These are phyloP conservation scores for Caenorhabditis doughertyi DNA, from an alignment of 2,888 invertebrate species.

Conservation along the genomic window DNA sequence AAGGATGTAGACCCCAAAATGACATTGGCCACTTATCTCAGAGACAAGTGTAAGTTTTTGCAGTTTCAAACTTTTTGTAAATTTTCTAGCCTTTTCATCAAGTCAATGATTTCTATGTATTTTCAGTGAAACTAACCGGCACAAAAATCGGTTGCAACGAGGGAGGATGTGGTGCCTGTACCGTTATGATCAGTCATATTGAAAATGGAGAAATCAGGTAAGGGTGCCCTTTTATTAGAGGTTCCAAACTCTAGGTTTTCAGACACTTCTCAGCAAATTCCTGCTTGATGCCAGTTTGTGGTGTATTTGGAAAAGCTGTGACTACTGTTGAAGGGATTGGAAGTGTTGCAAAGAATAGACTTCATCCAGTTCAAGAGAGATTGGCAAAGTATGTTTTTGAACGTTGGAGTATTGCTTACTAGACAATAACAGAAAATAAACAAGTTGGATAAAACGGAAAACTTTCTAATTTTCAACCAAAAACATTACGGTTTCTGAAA, in stretches of 20 bases:
- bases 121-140: slow-evolving; percentile 78
- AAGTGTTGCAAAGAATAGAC: slow-evolving; percentile 87
- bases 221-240: not conserved
- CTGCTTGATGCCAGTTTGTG: slow-evolving; percentile 91
- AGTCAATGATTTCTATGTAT: not conserved
- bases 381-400: slow-evolving; percentile 74
- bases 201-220: slow-evolving; percentile 53
- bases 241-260: slow-evolving; percentile 18
- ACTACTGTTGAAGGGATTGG: slow-evolving; percentile 96
- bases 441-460: no score
- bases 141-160: slow-evolving; percentile 84
- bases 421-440: no score
- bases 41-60: slow-evolving; percentile 79
- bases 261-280: slow-evolving; percentile 87
- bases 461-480: no score
- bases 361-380: slow-evolving; percentile 89
- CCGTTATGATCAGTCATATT: slow-evolving; percentile 82
- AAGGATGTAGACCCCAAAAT: slow-evolving; percentile 77
- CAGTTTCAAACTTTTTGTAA: no score
- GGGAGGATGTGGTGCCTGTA: slow-evolving; percentile 84
- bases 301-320: slow-evolving; percentile 91
- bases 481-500: no score
- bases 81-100: no score
- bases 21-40: slow-evolving; percentile 77
- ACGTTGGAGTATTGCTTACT: no score